phyloP scores from a whole-genome alignment of 92 coral and sea anemone species.

The Epizoanthus scotinus region DNA sequence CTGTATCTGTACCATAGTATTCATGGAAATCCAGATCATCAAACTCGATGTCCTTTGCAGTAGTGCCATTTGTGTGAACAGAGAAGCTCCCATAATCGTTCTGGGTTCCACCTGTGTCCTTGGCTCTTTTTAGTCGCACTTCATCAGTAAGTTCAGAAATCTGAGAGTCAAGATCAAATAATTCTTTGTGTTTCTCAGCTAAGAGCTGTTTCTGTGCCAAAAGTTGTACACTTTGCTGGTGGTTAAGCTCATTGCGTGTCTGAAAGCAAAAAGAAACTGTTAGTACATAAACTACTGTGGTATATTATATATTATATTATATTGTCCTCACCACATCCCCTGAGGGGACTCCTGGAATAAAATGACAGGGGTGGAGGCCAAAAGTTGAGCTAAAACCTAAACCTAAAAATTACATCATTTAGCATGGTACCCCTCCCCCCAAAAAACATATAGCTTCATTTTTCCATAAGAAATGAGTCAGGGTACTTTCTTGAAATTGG shows the following conservation, averaged over 20 bases:
- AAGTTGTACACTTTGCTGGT: constrained; percentile 85
- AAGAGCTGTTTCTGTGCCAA: constrained; percentile 85
- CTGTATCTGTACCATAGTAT: background rate
- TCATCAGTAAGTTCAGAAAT: constrained; percentile 65
- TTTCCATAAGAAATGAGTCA: too few species aligned
- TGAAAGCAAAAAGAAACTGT: background rate
- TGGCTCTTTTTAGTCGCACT: constrained; percentile 48
- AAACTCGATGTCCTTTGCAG: background rate
- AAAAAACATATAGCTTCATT: too few species aligned
- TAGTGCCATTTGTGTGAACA: constrained; percentile 1
- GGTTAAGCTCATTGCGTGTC: constrained; percentile 83
- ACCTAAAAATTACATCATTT: too few species aligned
- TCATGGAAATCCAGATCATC: constrained; percentile 4
- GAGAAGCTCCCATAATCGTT: background rate
- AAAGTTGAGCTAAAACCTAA: too few species aligned
- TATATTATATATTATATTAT: background rate
- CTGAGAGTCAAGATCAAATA: constrained; percentile 79
- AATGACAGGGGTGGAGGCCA: too few species aligned
- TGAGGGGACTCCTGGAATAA: too few species aligned
- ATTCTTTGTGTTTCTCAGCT: constrained; percentile 84
- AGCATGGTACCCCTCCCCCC: too few species aligned
- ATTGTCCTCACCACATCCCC: too few species aligned
- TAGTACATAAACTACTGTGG: background rate
- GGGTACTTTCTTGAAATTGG: too few species aligned
- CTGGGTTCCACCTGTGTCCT: background rate